Base-by-base conservation (phyloP, 2,797 vertebrate genomes). In the Echeneis naucrates region DNA sequence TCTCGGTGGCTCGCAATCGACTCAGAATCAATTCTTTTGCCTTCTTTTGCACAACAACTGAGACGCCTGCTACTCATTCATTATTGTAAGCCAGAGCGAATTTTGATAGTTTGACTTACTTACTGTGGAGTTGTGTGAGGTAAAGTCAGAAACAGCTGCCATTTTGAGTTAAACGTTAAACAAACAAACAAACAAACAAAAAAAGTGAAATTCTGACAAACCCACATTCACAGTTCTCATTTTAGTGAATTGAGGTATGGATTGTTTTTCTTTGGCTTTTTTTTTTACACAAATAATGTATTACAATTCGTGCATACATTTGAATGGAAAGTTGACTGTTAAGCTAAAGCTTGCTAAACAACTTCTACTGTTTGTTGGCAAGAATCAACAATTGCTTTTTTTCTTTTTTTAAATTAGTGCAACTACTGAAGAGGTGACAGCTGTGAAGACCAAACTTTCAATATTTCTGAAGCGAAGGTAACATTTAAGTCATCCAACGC, bases 1-100 rank as follows among this genome's bases (percentile, higher is more conserved):
- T 75, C 68, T 67, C 77, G 87, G 84, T 75, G 75, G 66, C 59
- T 81, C 52, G 75, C 65, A 27, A 69, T 75, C 57, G 57, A 87
- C 42, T 82, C 86, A 75, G 77, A 89, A 92, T 91, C 86, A 90
- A 90, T 92, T 71, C 0, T 77, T 87, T 84, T 48, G 68, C 70
- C 71, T 78, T 82, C 51, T 73, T 78, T 72, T 5, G 19, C 67
- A 72, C n/a, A 78, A 78, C 37, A 68, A 26, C 27, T 52, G 30
- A 66, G 11, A 58, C 63, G 37, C 8, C 16, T 13, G n/a, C 50
- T 27, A 0, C 57, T 79, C 6, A 45, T 63, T 75, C 8, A 55
- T 55, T 63, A n/a, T 55, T 64, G 27, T 76, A 73, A 60, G 33
- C 33, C 65, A 32, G 27, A 64, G 13, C 21, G 58, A 0, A 53